These are phyloP conservation scores for Lethrus apterus DNA, from an alignment of 1,140 invertebrate genomes.

Conservation along the genomic window DNA sequence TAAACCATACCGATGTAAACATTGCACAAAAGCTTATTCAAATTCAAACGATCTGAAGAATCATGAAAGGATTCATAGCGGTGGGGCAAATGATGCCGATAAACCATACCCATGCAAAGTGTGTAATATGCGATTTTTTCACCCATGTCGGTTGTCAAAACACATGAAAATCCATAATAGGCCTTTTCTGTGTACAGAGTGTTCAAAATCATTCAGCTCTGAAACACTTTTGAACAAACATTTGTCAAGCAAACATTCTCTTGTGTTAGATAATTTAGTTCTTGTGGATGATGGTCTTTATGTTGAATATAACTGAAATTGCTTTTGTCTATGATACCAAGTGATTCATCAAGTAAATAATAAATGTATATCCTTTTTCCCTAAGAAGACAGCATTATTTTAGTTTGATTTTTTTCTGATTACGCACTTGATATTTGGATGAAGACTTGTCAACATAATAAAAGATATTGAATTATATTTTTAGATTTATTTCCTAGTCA, in stretches of 20 bases:
- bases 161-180: slow-evolving; percentile 31
- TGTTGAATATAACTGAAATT: neutral
- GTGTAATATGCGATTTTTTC: slow-evolving; percentile 34
- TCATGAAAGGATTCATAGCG: slow-evolving; percentile 28
- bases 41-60: slow-evolving; percentile 33
- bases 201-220: slow-evolving; percentile 24
- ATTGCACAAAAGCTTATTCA: slow-evolving; percentile 34
- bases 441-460: too few relatives aligned
- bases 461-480: too few relatives aligned
- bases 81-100: slow-evolving; percentile 21
- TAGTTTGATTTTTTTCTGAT: too few relatives aligned
- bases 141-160: slow-evolving; percentile 29
- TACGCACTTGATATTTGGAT: too few relatives aligned
- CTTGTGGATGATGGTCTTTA: neutral
- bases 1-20: slow-evolving; percentile 33
- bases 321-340: neutral
- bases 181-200: slow-evolving; percentile 22
- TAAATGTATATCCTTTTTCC: neutral
- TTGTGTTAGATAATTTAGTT: neutral
- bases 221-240: slow-evolving; percentile 25
- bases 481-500: too few relatives aligned
- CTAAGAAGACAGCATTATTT: too few relatives aligned
- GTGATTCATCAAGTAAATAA: neutral
- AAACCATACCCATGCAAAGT: slow-evolving; percentile 29
- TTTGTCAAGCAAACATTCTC: slow-evolving; percentile 21